Conservation (phyloP, 2,888 invertebrate genomes). For the Ennomos fuscantarius region DNA sequence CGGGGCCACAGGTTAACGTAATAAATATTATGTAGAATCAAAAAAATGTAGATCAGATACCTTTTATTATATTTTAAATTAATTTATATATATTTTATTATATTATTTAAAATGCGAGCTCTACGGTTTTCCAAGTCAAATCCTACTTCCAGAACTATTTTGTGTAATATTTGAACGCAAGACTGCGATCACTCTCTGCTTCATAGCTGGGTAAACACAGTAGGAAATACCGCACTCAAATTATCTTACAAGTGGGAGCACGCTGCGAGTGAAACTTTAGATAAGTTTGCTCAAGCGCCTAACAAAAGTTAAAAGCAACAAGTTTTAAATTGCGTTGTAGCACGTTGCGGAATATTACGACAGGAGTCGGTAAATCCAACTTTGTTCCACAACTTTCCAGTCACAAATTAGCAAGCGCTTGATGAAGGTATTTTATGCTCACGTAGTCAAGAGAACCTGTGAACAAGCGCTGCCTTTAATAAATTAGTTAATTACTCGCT, state of each 20-base stretch:
- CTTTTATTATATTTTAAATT: no score
- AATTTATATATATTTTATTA: no score
- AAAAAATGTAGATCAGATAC: no score
- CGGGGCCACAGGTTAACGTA: no score
- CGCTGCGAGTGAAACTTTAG: conserved; percentile 18
- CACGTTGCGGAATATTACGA: conserved; percentile 27
- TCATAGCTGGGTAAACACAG: conserved; percentile 15
- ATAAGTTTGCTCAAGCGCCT: conserved; percentile 45
- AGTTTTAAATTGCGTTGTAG: conserved; percentile 41
- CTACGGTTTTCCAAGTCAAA: no score
- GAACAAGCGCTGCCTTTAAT: conserved; percentile 23
- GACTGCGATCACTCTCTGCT: conserved; percentile 7
- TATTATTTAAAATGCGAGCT: no score
- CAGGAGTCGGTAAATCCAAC: conserved; percentile 44
- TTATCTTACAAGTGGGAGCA: conserved; percentile 10
- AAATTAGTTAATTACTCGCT: conserved; percentile 43
- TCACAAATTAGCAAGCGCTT: conserved; percentile 34
- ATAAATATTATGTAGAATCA: no score
- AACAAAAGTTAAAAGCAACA: conserved; percentile 45
- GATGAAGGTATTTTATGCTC: conserved; percentile 37
- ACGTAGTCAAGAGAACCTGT: conserved; percentile 30
- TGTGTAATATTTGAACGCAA: conserved; percentile 20
- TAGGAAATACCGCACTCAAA: conserved; percentile 5
- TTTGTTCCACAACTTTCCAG: conserved; percentile 38
- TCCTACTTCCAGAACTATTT: conserved; percentile 12